These are phyloP conservation scores for Eurystomus glaucurus DNA, from an alignment of 2,797 vertebrate species.

Conservation along the genomic window DNA sequence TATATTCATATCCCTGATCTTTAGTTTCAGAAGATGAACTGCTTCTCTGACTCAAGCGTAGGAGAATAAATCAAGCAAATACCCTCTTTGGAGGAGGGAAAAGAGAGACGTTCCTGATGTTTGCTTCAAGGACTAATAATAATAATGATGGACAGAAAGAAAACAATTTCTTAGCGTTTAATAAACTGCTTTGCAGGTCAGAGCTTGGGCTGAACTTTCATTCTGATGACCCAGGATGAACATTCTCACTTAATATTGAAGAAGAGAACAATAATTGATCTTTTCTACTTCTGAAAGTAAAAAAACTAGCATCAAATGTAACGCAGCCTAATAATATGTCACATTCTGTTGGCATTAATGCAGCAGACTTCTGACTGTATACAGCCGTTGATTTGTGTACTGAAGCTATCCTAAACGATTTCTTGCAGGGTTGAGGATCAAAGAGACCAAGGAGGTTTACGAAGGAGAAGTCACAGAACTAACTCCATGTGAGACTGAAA, in stretches of 20 bases:
- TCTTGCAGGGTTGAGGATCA: constrained; percentile 93
- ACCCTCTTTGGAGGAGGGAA: not conserved
- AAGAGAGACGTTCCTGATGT: not conserved
- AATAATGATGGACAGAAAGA: not conserved
- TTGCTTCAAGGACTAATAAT: not conserved
- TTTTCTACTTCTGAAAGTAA: not conserved
- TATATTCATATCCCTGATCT: not conserved
- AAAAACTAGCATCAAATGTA: not conserved
- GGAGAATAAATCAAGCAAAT: not conserved
- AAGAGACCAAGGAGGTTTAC: constrained; percentile 99
- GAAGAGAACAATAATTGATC: not conserved
- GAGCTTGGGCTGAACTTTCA: not conserved
- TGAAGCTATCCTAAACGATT: constrained; percentile 12
- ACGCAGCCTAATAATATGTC: not conserved
- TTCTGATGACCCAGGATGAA: not conserved
- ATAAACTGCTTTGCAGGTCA: not conserved
- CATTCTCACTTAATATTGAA: not conserved
- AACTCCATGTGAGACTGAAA: constrained; percentile 98
- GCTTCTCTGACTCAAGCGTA: not conserved
- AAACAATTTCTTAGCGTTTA: not conserved
- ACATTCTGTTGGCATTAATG: not conserved
- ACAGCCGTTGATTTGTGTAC: not conserved
- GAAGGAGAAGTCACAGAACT: constrained; percentile 99
- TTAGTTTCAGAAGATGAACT: not conserved
- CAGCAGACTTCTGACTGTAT: not conserved